Base-by-base conservation (phyloP, 2,113 vertebrate genomes). In the Saccopteryx bilineata region DNA sequence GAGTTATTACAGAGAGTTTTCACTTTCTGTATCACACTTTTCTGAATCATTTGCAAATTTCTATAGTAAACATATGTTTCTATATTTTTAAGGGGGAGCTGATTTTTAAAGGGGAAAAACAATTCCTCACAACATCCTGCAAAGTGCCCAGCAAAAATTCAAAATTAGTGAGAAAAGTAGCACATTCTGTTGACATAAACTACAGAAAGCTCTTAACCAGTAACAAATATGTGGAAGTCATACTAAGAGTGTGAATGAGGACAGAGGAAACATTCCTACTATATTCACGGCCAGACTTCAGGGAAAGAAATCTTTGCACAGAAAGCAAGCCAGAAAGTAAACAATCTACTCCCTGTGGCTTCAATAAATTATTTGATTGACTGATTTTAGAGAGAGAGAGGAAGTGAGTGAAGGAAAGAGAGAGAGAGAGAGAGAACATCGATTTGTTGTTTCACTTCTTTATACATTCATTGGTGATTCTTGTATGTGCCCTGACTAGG, bases 271-370 rank as follows among this genome's bases (percentile, higher is more conserved):
- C 50, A 93, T 90, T 69, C 24, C 63, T 75, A 68, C 28, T 90
- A 33, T 93, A 52, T 52, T 92, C 58, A 94, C 78, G 63, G 58
- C 48, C 68, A 93, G 33, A 93, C 81, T 93, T 89, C n/a, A 26
- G 52, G 87, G 80, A 96, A 92, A 92, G 15, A 48, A 58, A 85
- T 61, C 74, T 82, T 82, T 72, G 17, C 46, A 58, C 31, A 39
- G 65, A 87, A 97, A 91, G 31, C 24, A 95, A 87, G 5, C 5
- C 23, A 75, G 39, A 91, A 91, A 91, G 94, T 91, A 93, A 90
- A 87, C 61, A 81, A 80, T 71, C 60, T 50, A 82, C 79, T 82
- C 60, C 24, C 19, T 71, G 24, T 66, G 4, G 54, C 28, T 90
- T 81, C 81, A 83, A 90, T n/a, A 90, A 92, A 89, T 39, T 39